Evolutionary conservation across 1,140 invertebrate genomes (phyloP), one percentile per base, ranked within the genome.

Genomic region (Drosophila melanica): DNA sequence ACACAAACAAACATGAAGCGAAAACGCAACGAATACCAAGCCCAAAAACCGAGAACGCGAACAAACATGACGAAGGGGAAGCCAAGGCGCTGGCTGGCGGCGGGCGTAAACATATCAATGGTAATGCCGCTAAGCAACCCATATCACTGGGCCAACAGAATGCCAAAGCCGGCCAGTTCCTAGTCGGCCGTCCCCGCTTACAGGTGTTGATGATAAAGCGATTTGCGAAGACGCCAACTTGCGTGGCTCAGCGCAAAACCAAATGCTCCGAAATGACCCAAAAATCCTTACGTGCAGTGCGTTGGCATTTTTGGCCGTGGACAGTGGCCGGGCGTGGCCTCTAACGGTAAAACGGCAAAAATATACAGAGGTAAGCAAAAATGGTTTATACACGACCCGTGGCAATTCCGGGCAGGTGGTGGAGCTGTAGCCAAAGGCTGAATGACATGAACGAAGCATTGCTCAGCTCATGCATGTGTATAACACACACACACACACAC

Each of bases 71-170:
- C n/a, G 44, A 55, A 54, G 3, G 3, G 20, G 20, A 3, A 16
- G 48, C 41, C 41, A 55, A 54, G 47, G 60, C 18, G 18, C 11
- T 18, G 47, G 35, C 54, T 57, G 54, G 42, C 54, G 54, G 42
- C 54, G 23, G n/a, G 51, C 65, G 67, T 78, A 82, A 82, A 82
- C 80, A 79, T 84, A 82, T 82, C 80, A 82, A 79, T 82, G 55
- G 14, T 54, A 71, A 80, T 71, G 60, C 60, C 59, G 60, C 59
- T 57, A 55, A 65, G 60, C 27, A 35, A 76, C 62, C 72, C 67
- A 67, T 76, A 81, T 77, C 67, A 68, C 66, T 58, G 47, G 63
- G 14, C 14, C 16, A 16, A 3, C 20, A 23, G 20, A 23, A 3
- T 20, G 20, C 12, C 23, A n/a, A n/a, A n/a, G n/a, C n/a, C n/a